Evolutionary conservation across 2,797 vertebrate species (phyloP).

Genomic region (Crenichthys baileyi): DNA sequence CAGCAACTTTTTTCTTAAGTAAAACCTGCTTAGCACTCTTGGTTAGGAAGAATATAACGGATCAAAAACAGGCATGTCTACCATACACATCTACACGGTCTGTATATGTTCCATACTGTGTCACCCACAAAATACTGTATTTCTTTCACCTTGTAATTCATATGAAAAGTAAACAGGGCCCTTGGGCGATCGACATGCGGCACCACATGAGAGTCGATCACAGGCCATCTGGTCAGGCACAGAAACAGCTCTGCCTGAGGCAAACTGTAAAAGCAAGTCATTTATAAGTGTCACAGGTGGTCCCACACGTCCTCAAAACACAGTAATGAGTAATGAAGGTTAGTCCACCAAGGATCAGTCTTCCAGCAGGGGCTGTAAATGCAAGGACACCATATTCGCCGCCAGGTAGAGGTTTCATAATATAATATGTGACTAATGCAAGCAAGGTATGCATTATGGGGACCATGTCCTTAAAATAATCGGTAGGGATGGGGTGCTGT

Average conservation of each 20-base stretch:
- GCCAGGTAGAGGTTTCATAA: conserved; percentile 52
- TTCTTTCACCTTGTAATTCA: conserved; percentile 34
- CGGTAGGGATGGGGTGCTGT: background rate
- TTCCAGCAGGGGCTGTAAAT: conserved; percentile 53
- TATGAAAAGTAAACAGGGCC: conserved; percentile 52
- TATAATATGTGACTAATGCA: conserved; percentile 53
- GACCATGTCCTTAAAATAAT: conserved; percentile 55
- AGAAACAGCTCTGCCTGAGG: conserved; percentile 60
- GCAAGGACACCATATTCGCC: conserved; percentile 67
- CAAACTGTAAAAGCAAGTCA: conserved; percentile 68
- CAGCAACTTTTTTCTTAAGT: background rate
- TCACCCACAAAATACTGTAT: conserved; percentile 13
- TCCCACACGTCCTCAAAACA: conserved; percentile 70
- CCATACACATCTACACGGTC: background rate
- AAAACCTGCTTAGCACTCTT: background rate
- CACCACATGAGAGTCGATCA: conserved; percentile 64
- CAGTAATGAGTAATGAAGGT: conserved; percentile 75
- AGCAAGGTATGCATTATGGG: conserved; percentile 55
- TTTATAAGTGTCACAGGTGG: conserved; percentile 77
- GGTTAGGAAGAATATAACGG: background rate
- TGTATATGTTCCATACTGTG: conserved; percentile 8
- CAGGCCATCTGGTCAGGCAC: conserved; percentile 72
- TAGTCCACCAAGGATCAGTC: conserved; percentile 62
- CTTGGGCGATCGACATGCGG: conserved; percentile 39
- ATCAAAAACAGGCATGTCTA: background rate